Evolutionary conservation across 1,140 invertebrate genomes (phyloP).

Genomic region (Drosophila pseudoananassae): DNA sequence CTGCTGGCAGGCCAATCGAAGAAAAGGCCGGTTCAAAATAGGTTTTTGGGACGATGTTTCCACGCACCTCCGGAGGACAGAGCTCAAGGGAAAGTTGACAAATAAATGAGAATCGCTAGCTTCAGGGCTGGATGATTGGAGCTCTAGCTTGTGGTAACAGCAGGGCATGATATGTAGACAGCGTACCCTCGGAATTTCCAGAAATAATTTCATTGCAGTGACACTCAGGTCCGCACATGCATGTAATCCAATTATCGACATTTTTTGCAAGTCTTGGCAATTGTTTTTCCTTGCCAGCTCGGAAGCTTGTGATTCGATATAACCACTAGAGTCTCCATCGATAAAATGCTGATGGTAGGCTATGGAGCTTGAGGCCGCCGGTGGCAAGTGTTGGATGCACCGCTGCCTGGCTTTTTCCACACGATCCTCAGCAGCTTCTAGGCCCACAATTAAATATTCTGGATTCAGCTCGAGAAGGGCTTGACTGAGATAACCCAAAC

Average conservation of each 20-base stretch:
- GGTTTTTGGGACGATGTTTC: neutral
- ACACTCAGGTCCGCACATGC: conserved; percentile 93
- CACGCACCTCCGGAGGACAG: conserved; percentile 32
- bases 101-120: conserved; percentile 75
- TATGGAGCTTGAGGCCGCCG: conserved; percentile 83
- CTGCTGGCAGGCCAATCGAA: conserved; percentile 87
- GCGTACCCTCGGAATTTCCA: conserved; percentile 86
- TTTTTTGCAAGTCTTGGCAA: neutral
- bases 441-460: conserved; percentile 88
- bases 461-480: conserved; percentile 86
- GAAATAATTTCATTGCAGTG: conserved; percentile 89
- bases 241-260: conserved; percentile 89
- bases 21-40: conserved; percentile 87
- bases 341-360: conserved; percentile 87
- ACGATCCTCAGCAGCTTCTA: conserved; percentile 88
- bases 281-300: conserved; percentile 63
- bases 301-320: conserved; percentile 84
- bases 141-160: conserved; percentile 92
- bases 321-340: conserved; percentile 84
- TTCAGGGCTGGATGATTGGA: neutral
- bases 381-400: conserved; percentile 86
- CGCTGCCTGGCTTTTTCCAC: conserved; percentile 87
- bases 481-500: conserved; percentile 92
- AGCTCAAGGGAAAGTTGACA: conserved; percentile 88
- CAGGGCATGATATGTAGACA: conserved; percentile 91